Conservation (phyloP, 2,797 vertebrate species). For the Sebastes hopkinsi region DNA sequence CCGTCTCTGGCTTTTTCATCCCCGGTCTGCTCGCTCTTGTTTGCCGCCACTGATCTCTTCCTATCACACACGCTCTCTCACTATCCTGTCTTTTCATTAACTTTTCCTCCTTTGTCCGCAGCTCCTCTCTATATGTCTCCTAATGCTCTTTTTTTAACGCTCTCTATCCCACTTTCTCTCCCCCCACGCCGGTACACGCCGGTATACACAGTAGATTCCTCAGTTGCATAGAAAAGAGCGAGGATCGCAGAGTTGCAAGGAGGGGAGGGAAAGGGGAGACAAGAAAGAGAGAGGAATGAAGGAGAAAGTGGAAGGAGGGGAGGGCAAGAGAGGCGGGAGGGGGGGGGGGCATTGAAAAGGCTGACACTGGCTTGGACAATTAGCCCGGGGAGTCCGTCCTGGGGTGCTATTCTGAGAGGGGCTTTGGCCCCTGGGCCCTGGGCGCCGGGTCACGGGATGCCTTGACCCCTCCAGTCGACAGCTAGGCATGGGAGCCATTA, state of each 20-base stretch:
- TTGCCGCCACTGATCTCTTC: slow-evolving; percentile 10
- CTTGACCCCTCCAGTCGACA: slow-evolving; percentile 86
- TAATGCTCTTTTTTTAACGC: background rate
- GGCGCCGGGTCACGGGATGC: slow-evolving; percentile 84
- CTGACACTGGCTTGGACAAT: slow-evolving; percentile 86
- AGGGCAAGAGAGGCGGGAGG: background rate
- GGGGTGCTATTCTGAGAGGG: slow-evolving; percentile 81
- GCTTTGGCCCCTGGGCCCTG: slow-evolving; percentile 77
- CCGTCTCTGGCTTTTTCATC: slow-evolving; percentile 33
- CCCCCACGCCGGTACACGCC: slow-evolving; percentile 34
- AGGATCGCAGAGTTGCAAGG: slow-evolving; percentile 49
- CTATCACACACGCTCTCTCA: slow-evolving; percentile 7
- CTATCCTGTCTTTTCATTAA: slow-evolving; percentile 38
- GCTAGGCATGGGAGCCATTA: slow-evolving; percentile 86
- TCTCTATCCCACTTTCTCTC: slow-evolving; percentile 14
- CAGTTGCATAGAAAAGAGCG: slow-evolving; percentile 50
- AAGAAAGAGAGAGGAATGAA: slow-evolving; percentile 71
- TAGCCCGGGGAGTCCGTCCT: slow-evolving; percentile 83
- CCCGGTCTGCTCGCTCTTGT: background rate
- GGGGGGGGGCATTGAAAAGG: slow-evolving; percentile 78
- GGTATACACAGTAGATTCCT: slow-evolving; percentile 60
- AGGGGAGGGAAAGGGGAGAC: slow-evolving; percentile 46
- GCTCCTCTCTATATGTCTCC: background rate
- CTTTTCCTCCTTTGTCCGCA: slow-evolving; percentile 22
- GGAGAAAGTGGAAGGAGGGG: slow-evolving; percentile 64